Evolutionary conservation across 2,888 invertebrate genomes (phyloP).

Genomic region (Lepeophtheirus nordmannii): DNA sequence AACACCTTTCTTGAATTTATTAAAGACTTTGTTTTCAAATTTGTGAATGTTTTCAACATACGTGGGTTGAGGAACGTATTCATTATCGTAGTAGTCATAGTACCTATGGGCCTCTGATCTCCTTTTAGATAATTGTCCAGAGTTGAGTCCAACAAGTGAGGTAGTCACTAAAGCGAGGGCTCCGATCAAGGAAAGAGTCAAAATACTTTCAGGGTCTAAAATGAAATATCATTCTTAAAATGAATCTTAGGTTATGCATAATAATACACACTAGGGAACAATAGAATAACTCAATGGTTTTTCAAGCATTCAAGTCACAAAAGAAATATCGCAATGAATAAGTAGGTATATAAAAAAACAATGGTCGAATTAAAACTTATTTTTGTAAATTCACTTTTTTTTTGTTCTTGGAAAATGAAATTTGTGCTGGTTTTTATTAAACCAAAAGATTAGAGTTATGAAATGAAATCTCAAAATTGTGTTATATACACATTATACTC

Average conservation of each 20-base stretch:
- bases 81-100: neutral
- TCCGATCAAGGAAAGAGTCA: neutral
- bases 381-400: too few relatives aligned
- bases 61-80: neutral
- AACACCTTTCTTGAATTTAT: neutral
- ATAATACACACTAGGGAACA: too few relatives aligned
- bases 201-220: neutral
- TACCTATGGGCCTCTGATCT: neutral
- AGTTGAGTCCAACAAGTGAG: neutral
- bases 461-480: too few relatives aligned
- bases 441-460: too few relatives aligned
- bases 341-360: too few relatives aligned
- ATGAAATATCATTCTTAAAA: neutral
- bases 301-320: too few relatives aligned
- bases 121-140: neutral
- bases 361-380: too few relatives aligned
- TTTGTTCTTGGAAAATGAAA: too few relatives aligned
- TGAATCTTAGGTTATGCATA: neutral
- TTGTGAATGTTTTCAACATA: neutral
- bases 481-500: too few relatives aligned
- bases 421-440: too few relatives aligned
- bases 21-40: neutral
- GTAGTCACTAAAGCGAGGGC: neutral
- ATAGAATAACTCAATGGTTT: too few relatives aligned
- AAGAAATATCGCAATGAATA: too few relatives aligned